These are phyloP conservation scores for Pangasianodon hypophthalmus DNA, from an alignment of 2,113 vertebrate species.

Conservation along the genomic window DNA sequence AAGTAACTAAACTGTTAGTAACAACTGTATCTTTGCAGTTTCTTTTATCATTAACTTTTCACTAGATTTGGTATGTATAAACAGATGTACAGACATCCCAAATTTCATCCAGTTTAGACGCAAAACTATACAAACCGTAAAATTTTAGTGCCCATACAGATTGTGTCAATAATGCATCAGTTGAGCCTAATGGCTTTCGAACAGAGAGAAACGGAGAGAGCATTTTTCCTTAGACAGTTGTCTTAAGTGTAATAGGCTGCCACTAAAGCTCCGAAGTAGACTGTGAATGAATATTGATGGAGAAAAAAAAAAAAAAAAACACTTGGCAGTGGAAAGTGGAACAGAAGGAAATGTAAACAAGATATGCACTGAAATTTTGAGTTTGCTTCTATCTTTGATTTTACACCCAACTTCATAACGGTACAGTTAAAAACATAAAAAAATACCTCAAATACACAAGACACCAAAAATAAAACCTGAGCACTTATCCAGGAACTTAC, in stretches of 20 bases:
- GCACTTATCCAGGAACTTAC: neutral
- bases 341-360: neutral
- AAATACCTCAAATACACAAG: neutral
- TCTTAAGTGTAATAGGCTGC: conserved; percentile 28
- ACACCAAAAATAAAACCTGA: neutral
- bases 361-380: neutral
- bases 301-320: neutral
- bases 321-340: neutral
- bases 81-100: neutral
- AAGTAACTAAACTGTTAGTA: neutral
- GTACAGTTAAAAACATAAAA: neutral
- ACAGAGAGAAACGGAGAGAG: neutral
- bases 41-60: neutral
- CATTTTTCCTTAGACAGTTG: conserved; percentile 16
- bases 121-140: neutral
- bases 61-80: neutral
- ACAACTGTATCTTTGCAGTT: neutral
- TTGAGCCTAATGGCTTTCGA: neutral
- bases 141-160: neutral
- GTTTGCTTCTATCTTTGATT: neutral
- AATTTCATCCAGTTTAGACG: neutral
- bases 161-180: neutral
- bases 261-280: neutral
- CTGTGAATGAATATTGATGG: conserved; percentile 7
- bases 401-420: neutral